phyloP scores from a whole-genome alignment of 2,113 vertebrate species.

The Cebidichthys violaceus region DNA sequence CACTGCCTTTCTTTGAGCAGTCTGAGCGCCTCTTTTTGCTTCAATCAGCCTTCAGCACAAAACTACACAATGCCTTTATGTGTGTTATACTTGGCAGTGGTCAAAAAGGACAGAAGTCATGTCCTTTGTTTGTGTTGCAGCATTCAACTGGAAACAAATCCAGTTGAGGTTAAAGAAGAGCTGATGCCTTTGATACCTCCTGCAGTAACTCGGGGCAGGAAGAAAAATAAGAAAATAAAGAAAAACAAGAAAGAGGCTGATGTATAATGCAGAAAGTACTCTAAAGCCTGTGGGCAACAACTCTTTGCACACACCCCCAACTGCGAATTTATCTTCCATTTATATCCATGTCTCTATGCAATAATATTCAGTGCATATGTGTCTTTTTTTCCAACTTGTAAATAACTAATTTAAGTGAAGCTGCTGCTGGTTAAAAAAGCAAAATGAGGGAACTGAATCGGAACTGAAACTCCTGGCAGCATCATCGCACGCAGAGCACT shows the following conservation, averaged over 20 bases:
- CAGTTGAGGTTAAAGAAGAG: slow-evolving; percentile 54
- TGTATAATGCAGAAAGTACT: slow-evolving; percentile 80
- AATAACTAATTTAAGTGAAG: slow-evolving; percentile 20
- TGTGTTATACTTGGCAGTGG: neutral
- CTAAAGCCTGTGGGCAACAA: slow-evolving; percentile 67
- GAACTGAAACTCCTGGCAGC: slow-evolving; percentile 9
- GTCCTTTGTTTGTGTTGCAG: slow-evolving; percentile 33
- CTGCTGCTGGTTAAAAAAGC: neutral
- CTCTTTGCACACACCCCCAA: slow-evolving; percentile 24
- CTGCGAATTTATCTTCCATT: slow-evolving; percentile 38
- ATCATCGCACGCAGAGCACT: neutral
- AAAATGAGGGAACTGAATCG: slow-evolving; percentile 10
- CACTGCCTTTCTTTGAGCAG: neutral
- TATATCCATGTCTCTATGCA: slow-evolving; percentile 21
- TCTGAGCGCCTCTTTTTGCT: slow-evolving; percentile 1
- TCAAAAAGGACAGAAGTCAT: slow-evolving; percentile 7
- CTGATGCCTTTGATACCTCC: slow-evolving; percentile 64
- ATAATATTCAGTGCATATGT: slow-evolving; percentile 4
- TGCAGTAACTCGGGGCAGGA: slow-evolving; percentile 49
- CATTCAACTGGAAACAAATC: slow-evolving; percentile 52
- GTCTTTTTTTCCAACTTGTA: slow-evolving; percentile 3
- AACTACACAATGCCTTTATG: slow-evolving; percentile 9
- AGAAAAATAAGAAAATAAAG: neutral
- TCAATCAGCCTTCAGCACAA: slow-evolving; percentile 58
- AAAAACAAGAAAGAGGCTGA: slow-evolving; percentile 51